phyloP scores from a whole-genome alignment of 1,140 invertebrate genomes.

The Epicauta chinensis region DNA sequence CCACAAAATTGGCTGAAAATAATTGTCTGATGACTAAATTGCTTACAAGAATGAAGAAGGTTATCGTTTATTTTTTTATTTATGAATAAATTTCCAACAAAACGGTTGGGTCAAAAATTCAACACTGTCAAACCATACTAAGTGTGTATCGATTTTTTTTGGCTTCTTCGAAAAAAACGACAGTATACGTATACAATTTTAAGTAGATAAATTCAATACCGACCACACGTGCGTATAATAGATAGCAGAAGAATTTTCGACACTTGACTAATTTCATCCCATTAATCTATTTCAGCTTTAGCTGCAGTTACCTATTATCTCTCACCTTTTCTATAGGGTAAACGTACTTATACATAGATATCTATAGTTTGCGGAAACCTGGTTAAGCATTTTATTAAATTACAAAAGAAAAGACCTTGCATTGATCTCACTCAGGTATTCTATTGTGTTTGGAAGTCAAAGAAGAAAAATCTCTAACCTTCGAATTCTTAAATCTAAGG shows the following conservation, averaged over 20 bases:
- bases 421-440: constrained; percentile 7
- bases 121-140: not conserved
- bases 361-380: constrained; percentile 19
- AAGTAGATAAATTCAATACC: not conserved
- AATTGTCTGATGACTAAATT: constrained; percentile 7
- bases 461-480: constrained; percentile 6
- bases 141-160: no score
- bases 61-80: not conserved
- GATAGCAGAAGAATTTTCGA: constrained; percentile 33
- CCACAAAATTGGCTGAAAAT: not conserved
- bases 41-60: not conserved
- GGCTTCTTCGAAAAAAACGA: no score
- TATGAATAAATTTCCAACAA: constrained; percentile 7
- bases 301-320: constrained; percentile 25
- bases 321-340: constrained; percentile 15
- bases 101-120: not conserved
- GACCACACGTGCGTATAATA: constrained; percentile 30
- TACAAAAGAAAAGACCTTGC: constrained; percentile 14
- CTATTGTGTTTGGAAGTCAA: constrained; percentile 9
- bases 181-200: no score
- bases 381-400: constrained; percentile 16
- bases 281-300: constrained; percentile 38
- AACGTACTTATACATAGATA: constrained; percentile 14
- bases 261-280: constrained; percentile 35
- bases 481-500: constrained; percentile 1